These are phyloP conservation scores for Chondrilla cf. caribensis DNA, from an alignment of 37 sponge, comb jelly and placozoan genomes.

Conservation along the genomic window DNA sequence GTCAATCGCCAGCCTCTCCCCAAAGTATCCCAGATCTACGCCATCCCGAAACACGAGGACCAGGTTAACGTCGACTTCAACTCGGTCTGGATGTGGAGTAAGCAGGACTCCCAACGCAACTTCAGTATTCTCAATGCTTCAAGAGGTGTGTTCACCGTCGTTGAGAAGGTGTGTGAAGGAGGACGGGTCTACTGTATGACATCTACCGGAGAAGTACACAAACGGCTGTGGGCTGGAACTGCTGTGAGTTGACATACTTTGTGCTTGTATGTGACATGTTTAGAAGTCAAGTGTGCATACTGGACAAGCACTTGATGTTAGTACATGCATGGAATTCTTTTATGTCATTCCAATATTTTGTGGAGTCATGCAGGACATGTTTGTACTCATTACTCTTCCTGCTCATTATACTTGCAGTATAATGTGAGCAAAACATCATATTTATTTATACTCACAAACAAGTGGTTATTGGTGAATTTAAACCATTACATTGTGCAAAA, in stretches of 20 bases:
- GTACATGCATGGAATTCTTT: too few species aligned
- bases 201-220: conserved; percentile 78
- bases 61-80: conserved; percentile 19
- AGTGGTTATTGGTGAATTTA: too few species aligned
- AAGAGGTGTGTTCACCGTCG: conserved; percentile 62
- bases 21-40: conserved; percentile 67
- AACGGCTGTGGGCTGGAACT: conserved; percentile 79
- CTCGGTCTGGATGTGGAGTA: conserved; percentile 73
- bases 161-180: conserved; percentile 63
- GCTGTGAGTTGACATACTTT: conserved; percentile 49
- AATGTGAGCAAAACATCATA: too few species aligned
- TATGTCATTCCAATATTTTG: too few species aligned
- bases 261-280: neutral
- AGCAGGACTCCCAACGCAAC: conserved; percentile 58
- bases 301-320: too few species aligned
- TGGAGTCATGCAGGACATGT: too few species aligned
- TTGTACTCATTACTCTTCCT: too few species aligned
- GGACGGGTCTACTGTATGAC: conserved; percentile 83
- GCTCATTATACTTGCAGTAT: too few species aligned
- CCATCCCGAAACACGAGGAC: conserved; percentile 46
- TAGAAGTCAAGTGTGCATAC: too few species aligned
- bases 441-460: too few species aligned
- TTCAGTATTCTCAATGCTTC: conserved; percentile 68
- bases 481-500: neutral
- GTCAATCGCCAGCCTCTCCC: conserved; percentile 59